phyloP scores from a whole-genome alignment of 1,140 invertebrate genomes.

The Helicorthomorpha holstii region DNA sequence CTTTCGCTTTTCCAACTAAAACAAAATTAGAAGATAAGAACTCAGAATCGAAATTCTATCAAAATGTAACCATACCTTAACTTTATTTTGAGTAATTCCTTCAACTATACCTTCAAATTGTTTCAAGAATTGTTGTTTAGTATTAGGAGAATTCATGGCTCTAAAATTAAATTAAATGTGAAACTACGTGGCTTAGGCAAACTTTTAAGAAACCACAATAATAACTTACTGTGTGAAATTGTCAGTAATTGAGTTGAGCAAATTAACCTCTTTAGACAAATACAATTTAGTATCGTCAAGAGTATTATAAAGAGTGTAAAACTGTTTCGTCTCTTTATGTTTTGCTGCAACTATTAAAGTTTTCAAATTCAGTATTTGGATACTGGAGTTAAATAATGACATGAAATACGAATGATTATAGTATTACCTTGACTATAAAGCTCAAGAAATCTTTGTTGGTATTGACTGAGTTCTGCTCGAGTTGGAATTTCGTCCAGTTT shows the following conservation, averaged over 20 bases:
- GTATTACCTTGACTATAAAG: slow-evolving; percentile 78
- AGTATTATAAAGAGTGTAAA: slow-evolving; percentile 89
- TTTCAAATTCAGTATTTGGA: not conserved
- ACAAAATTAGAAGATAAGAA: slow-evolving; percentile 6
- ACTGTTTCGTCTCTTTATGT: slow-evolving; percentile 92
- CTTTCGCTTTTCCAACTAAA: slow-evolving; percentile 32
- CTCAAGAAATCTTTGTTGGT: slow-evolving; percentile 87
- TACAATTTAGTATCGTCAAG: slow-evolving; percentile 85
- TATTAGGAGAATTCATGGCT: slow-evolving; percentile 25
- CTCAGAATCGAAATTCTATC: not conserved
- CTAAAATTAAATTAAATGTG: slow-evolving; percentile 15
- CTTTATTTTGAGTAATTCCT: slow-evolving; percentile 59
- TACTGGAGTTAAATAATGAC: not conserved
- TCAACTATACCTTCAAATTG: slow-evolving; percentile 76
- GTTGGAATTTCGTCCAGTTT: slow-evolving; percentile 82
- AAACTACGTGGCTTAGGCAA: not conserved
- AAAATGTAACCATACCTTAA: slow-evolving; percentile 37
- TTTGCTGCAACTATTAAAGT: slow-evolving; percentile 58
- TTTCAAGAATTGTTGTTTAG: slow-evolving; percentile 65
- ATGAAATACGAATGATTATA: not conserved
- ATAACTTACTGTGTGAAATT: slow-evolving; percentile 69
- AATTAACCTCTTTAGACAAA: slow-evolving; percentile 70
- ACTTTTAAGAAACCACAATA: not conserved
- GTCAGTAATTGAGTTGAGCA: slow-evolving; percentile 87
- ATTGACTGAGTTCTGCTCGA: slow-evolving; percentile 79